These are phyloP conservation scores for Nebria brevicollis DNA, from an alignment of 2,888 invertebrate genomes.

Conservation along the genomic window DNA sequence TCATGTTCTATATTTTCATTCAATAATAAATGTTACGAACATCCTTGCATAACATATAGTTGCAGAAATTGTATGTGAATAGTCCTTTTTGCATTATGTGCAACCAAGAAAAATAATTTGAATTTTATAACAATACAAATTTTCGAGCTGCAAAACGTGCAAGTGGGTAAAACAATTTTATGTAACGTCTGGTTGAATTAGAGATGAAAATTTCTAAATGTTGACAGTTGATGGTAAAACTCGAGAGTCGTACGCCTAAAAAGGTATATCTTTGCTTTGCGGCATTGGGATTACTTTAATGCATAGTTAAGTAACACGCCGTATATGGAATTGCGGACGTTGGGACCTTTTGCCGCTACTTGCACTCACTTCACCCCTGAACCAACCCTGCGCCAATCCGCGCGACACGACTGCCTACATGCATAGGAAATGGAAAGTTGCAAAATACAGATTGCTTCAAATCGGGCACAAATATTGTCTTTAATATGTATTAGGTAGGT, in stretches of 20 bases:
- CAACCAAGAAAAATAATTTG: no score
- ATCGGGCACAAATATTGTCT: background rate
- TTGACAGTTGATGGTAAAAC: background rate
- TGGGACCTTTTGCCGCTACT: background rate
- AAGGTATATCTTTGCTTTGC: constrained; percentile 33
- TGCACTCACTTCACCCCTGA: background rate
- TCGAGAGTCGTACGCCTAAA: constrained; percentile 16
- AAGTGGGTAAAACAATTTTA: background rate
- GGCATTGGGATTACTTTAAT: constrained; percentile 56
- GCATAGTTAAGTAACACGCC: constrained; percentile 57
- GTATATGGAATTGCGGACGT: background rate
- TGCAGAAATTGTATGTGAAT: no score
- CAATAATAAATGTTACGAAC: no score
- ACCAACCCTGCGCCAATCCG: background rate
- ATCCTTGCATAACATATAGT: no score
- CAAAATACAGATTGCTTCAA: background rate
- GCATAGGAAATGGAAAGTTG: background rate
- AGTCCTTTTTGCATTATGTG: no score
- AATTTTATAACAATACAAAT: background rate
- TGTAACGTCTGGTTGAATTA: background rate
- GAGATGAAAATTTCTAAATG: background rate
- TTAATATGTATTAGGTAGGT: background rate
- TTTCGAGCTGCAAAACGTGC: background rate
- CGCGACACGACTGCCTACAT: constrained; percentile 11
- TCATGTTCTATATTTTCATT: no score